Evolutionary conservation across 2,888 invertebrate genomes (phyloP), one percentile per base, ranked within the genome.

Genomic region (Seira ritae): DNA sequence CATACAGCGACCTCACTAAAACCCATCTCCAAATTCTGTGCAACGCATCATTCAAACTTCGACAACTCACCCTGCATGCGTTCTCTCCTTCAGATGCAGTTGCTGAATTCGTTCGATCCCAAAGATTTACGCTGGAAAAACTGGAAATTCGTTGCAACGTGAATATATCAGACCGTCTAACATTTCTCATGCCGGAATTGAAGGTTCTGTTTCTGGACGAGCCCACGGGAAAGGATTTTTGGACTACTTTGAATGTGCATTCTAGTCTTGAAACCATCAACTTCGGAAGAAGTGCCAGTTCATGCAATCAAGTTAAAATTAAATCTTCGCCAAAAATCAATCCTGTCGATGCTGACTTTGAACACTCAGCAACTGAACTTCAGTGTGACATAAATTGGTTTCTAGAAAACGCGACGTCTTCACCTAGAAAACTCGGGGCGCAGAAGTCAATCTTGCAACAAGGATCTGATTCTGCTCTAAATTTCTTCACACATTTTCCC

Each of bases 301-400:
- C 73, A 6, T 67, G 37, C 65, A 81, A 72, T 24, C 85, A 74
- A 37, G 79, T 85, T 4, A 85, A 82, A 65, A 82, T 55, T 60
- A 85, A 85, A 50, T 22, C 67, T 0, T 75, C 82, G 8, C 71
- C 74, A 17, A 82, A 85, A 42, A 22, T 71, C 10, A 67, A 72
- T 23, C 31, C 62, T 24, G 31, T 79, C 20, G 85, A 85, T 31
- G 37, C 79, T 0, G 85, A 82, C 23, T 79, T 82, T 77, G 75
- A 79, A 23, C 85, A 85, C 24, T 79, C 85, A 0, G 85, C 85
- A 15, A 76, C 85, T 1, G 80, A 85, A 70, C 50, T 85, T 15
- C 46, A 82, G 8, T 85, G 85, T 46, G 85, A 85, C 72, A 37
- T 85, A 4, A 85, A 82, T 24, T 81, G 82, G 77, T 85, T 85